Evolutionary conservation across 2,797 vertebrate species (phyloP), one percentile per base, ranked within the genome.

Genomic region (Sebastolobus alascanus): DNA sequence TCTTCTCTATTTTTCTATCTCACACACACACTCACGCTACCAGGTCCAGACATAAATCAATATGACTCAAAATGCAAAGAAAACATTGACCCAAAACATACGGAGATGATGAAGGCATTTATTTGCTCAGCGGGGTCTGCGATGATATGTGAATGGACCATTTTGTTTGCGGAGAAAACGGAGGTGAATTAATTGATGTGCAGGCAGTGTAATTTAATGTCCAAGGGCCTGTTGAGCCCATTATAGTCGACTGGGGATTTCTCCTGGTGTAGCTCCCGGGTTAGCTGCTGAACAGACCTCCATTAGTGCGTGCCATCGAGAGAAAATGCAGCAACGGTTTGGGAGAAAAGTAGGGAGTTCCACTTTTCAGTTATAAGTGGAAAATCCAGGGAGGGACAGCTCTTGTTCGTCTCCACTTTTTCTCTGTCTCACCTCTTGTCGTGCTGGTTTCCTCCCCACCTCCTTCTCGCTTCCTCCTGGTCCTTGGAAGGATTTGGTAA

Each of bases 101-200:
- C 74, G 71, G 79, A 72, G 80, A 86, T 86, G 90, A 93, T 93
- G 87, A 93, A 88, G 83, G 55, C 82, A 91, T 93, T 87, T 93
- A 89, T 93, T 94, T 94, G 75, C 84, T 86, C 87, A 85, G 80
- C 60, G 22, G 69, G 75, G 65, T 77, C 86, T 87, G 86, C 54
- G 58, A 75, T 93, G 90, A 93, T 93, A 92, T 89, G 89, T 87
- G 84, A 92, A 93, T 85, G 66, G 79, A 77, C 74, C 76, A 31
- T 91, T 92, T 87, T 92, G 88, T 94, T 94, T 94, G 87, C 64
- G 65, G 76, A 93, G 92, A 93, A 92, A 94, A 90, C 78, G 81
- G 80, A 91, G 86, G 38, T 84, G 69, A 92, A 91, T 92, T 89
- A 87, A 93, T 89, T 89, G 90, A 92, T 90, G 91, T 90, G 80